A percentile compares a stretch with the other conserved stretches of the same genome.
These are phyloP conservation scores for Takifugu flavidus DNA, from an alignment of 2,113 vertebrate genomes.

Conservation along the genomic window DNA sequence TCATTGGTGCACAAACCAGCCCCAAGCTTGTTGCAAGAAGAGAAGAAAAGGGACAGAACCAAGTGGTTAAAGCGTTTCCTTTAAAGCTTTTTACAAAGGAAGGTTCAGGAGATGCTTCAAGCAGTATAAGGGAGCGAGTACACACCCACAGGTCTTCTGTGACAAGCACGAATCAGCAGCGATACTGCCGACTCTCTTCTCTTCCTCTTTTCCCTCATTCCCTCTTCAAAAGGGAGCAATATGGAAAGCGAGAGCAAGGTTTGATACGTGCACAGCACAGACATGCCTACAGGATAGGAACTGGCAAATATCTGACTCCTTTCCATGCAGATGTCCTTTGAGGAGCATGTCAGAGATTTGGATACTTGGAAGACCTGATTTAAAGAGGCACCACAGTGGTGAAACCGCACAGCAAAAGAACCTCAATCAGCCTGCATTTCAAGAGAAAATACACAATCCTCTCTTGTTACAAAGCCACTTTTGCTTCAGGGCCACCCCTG, in stretches of 20 bases:
- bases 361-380: slow-evolving; percentile 5
- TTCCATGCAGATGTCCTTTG: slow-evolving; percentile 5
- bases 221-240: slow-evolving; percentile 32
- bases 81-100: slow-evolving; percentile 46
- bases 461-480: slow-evolving; percentile 53
- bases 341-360: background rate
- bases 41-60: slow-evolving; percentile 40
- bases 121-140: slow-evolving; percentile 33
- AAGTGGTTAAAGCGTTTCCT: slow-evolving; percentile 47
- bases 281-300: slow-evolving; percentile 8
- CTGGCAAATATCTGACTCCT: slow-evolving; percentile 21
- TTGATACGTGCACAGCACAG: slow-evolving; percentile 11
- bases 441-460: slow-evolving; percentile 52
- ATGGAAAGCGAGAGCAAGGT: slow-evolving; percentile 22
- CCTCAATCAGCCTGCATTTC: slow-evolving; percentile 45
- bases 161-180: slow-evolving; percentile 41
- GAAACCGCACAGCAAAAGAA: slow-evolving; percentile 22
- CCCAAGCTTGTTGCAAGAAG: slow-evolving; percentile 45
- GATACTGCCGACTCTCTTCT: slow-evolving; percentile 11
- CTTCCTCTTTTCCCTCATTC: slow-evolving; percentile 4
- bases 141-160: slow-evolving; percentile 22
- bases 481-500: slow-evolving; percentile 47
- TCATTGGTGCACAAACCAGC: slow-evolving; percentile 65
- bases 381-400: slow-evolving; percentile 11
- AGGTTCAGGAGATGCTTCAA: slow-evolving; percentile 44